Conservation (phyloP, 2,113 vertebrate species). For the Phylloscopus trochiloides region DNA sequence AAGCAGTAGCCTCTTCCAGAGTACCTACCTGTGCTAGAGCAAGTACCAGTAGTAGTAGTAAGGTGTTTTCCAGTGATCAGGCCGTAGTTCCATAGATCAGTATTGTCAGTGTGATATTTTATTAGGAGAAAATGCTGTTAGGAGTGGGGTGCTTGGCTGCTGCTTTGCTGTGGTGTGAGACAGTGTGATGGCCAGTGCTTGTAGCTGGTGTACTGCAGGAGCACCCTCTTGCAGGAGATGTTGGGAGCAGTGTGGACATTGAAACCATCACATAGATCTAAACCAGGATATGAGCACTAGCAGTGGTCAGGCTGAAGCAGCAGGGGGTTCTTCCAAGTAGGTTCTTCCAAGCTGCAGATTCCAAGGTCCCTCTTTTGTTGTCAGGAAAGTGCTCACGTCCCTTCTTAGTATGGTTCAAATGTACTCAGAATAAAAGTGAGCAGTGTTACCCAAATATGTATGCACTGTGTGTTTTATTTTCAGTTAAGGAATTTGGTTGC, state of each 20-base stretch:
- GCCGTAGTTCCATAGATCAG: not conserved
- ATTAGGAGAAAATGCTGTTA: not conserved
- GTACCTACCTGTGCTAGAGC: not conserved
- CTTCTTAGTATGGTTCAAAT: not conserved
- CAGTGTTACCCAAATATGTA: not conserved
- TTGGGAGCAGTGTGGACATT: not conserved
- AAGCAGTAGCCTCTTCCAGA: not conserved
- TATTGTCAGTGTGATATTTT: not conserved
- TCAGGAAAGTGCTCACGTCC: rapidly evolving
- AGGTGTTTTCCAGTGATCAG: not conserved
- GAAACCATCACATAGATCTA: not conserved
- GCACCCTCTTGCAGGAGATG: not conserved
- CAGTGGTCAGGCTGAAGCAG: not conserved
- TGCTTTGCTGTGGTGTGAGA: not conserved
- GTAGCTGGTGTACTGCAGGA: not conserved
- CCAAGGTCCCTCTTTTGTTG: not conserved
- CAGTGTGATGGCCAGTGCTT: not conserved
- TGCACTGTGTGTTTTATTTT: not conserved
- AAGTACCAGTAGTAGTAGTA: no score
- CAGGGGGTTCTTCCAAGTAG: not conserved
- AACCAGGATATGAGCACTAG: not conserved
- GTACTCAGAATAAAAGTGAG: not conserved
- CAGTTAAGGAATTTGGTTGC: not conserved
- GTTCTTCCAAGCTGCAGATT: not conserved
- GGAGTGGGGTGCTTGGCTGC: not conserved